A percentile compares a stretch with the other conserved stretches of the same genome.
Evolutionary conservation across 2,797 vertebrate species (phyloP).

Genomic region (Bovichtus diacanthus): DNA sequence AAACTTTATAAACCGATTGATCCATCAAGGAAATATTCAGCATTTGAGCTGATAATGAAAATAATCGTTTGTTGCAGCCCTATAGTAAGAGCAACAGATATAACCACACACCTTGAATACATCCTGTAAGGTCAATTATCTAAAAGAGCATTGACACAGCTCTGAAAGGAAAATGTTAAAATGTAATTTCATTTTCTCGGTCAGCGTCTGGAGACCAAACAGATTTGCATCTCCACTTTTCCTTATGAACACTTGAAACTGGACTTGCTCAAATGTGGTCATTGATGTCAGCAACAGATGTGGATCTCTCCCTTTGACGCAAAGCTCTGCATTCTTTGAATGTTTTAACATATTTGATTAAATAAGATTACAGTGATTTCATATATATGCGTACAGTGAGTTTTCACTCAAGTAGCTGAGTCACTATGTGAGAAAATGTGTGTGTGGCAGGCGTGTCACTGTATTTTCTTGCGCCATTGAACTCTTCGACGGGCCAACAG

Average conservation of each 20-base stretch:
- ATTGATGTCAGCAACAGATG: not conserved
- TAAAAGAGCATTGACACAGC: not conserved
- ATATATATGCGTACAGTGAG: not conserved
- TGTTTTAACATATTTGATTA: not conserved
- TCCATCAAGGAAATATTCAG: not conserved
- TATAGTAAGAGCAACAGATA: no score
- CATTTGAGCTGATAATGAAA: not conserved
- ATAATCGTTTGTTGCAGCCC: no score
- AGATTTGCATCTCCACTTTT: not conserved
- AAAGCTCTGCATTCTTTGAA: not conserved
- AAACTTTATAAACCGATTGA: not conserved
- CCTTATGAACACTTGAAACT: not conserved
- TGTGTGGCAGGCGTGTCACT: constrained; percentile 28
- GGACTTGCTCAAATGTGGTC: not conserved
- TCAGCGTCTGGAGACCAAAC: not conserved
- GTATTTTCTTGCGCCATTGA: constrained; percentile 66
- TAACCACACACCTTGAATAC: not conserved
- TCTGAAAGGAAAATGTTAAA: not conserved
- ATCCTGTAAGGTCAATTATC: not conserved
- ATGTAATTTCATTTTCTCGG: not conserved
- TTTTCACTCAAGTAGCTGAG: constrained; percentile 5
- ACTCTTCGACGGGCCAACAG: constrained; percentile 49
- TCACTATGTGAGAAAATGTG: constrained; percentile 12
- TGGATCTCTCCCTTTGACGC: not conserved
- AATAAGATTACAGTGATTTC: not conserved